These are phyloP conservation scores for Autographa pulchrina DNA, from an alignment of 2,888 invertebrate species.

Conservation along the genomic window DNA sequence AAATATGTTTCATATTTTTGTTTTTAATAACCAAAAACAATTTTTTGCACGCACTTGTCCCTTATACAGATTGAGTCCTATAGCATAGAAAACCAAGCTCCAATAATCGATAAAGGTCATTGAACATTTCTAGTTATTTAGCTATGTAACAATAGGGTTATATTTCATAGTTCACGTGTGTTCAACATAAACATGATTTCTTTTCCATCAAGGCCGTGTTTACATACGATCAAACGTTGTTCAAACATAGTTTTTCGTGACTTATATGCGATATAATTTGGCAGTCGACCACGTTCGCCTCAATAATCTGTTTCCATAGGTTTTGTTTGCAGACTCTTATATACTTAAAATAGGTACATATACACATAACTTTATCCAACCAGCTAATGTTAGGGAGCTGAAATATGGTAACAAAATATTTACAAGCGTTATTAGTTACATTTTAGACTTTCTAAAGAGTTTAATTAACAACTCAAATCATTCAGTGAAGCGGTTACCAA, in stretches of 20 bases:
- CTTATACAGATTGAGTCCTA: neutral
- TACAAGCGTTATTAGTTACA: conserved; percentile 1
- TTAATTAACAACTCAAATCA: neutral
- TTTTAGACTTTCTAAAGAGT: neutral
- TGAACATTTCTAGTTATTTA: neutral
- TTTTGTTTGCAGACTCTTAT: neutral
- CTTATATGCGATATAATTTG: neutral
- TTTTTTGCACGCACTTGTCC: no score
- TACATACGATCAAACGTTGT: neutral
- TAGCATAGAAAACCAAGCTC: neutral
- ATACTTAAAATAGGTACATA: no score
- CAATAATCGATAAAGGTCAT: neutral
- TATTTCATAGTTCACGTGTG: neutral
- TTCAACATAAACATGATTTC: neutral
- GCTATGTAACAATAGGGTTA: neutral
- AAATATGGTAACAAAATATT: neutral
- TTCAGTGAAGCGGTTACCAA: neutral
- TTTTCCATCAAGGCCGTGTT: neutral
- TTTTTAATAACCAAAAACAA: no score
- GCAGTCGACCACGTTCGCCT: neutral
- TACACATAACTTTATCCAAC: neutral
- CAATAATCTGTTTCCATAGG: neutral
- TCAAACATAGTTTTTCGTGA: neutral
- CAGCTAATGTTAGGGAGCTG: neutral
- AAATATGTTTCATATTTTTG: no score